Evolutionary conservation across 2,888 invertebrate genomes (phyloP).

Genomic region (Hylaea fasciaria): DNA sequence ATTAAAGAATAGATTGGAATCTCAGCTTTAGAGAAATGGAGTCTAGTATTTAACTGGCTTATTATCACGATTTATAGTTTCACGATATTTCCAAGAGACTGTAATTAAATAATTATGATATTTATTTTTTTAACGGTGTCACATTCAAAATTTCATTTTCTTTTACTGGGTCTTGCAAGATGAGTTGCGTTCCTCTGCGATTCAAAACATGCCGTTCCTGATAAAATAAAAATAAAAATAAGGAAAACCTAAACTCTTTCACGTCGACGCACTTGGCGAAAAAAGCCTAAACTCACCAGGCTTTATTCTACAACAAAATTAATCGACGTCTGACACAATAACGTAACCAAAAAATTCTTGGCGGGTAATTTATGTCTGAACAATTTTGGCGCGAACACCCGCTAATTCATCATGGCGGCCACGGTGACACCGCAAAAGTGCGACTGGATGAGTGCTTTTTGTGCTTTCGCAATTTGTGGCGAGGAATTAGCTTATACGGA

Average conservation of each 20-base stretch:
- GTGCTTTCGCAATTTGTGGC: conserved; percentile 37
- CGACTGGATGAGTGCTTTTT: conserved; percentile 42
- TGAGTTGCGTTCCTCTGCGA: no score
- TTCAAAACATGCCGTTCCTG: background rate
- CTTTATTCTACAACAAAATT: conserved; percentile 46
- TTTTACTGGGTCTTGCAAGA: no score
- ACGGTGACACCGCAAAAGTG: conserved; percentile 42
- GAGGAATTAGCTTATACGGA: conserved; percentile 35
- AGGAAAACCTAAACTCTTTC: background rate
- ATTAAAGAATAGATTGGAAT: background rate
- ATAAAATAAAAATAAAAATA: background rate
- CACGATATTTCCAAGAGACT: no score
- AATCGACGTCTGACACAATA: conserved; percentile 54
- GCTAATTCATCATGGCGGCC: conserved; percentile 46
- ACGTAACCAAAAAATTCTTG: conserved; percentile 43
- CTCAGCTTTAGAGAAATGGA: no score
- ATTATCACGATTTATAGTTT: no score
- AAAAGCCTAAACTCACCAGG: conserved; percentile 17
- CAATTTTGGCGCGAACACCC: conserved; percentile 49
- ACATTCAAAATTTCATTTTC: no score
- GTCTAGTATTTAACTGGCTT: no score
- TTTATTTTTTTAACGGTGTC: no score
- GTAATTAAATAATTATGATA: no score
- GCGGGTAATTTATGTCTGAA: conserved; percentile 54
- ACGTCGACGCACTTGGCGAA: no score